Conservation (phyloP, 2,888 invertebrate genomes). For the Lithosia quadra region DNA sequence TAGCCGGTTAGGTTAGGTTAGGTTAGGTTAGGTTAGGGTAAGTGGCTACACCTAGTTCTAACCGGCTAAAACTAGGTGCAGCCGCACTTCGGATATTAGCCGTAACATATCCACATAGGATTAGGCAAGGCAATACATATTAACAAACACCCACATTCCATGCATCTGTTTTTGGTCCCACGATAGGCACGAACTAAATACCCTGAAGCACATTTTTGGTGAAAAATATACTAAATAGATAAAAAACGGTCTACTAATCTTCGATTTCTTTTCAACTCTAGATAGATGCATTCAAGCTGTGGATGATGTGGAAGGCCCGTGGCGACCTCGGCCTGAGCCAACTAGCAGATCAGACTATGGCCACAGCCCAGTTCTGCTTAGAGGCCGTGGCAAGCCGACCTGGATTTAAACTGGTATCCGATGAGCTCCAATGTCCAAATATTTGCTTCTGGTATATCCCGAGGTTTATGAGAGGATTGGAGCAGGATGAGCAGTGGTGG, state of each 20-base stretch:
- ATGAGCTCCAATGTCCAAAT: constrained; percentile 91
- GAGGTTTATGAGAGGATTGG: constrained; percentile 75
- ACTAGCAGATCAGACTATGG: constrained; percentile 89
- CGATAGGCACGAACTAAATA: too few relatives aligned
- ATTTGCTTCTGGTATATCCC: constrained; percentile 97
- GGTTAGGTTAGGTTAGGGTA: too few relatives aligned
- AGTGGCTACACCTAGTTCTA: too few relatives aligned
- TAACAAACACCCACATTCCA: too few relatives aligned
- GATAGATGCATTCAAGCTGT: constrained; percentile 96
- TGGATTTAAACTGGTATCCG: constrained; percentile 88
- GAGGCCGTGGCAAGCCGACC: constrained; percentile 79
- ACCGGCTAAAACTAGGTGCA: too few relatives aligned
- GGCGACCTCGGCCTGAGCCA: constrained; percentile 88
- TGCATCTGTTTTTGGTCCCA: too few relatives aligned
- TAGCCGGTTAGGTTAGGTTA: too few relatives aligned
- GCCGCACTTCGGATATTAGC: too few relatives aligned
- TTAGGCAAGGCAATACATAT: too few relatives aligned
- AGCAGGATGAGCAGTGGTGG: constrained; percentile 84
- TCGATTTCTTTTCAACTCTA: constrained; percentile 51
- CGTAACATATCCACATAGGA: too few relatives aligned
- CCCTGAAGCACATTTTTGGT: too few relatives aligned
- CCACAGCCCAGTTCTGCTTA: constrained; percentile 87
- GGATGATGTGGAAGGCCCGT: constrained; percentile 96
- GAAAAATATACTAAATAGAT: too few relatives aligned
- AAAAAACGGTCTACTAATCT: neutral